Evolutionary conservation across 2,797 vertebrate genomes (phyloP), one percentile per base, ranked within the genome.

Genomic region (Capromys pilorides): DNA sequence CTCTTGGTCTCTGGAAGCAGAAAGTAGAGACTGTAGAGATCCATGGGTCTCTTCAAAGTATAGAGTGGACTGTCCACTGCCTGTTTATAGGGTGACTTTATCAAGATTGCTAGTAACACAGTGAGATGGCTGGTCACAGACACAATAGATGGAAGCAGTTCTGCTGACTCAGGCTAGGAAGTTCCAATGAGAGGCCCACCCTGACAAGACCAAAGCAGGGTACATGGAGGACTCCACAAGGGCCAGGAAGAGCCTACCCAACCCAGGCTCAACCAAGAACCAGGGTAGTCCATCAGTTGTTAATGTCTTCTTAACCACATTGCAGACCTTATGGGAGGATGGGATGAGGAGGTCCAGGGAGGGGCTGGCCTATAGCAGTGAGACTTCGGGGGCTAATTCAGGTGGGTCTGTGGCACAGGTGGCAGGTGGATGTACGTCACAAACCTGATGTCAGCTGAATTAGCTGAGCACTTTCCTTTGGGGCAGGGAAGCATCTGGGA

Each of bases 61-160:
- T 75, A 84, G 75, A 13, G 12, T 57, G 80, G 64, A 54, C 36
- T 41, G 10, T 75, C 39, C 18, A 64, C 3, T 39, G 79, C 78
- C 88, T 21, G 16, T 73, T 87, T 36, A 73, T 19, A 28, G 22
- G 26, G 59, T 22, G 88, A 73, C 19, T 66, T 86, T 59, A 83
- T 54, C 22, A 21, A 96, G 94, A 93, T 71, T 86, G 86, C n/a
- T 79, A 64, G 28, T 82, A 80, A 73, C 62, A 61, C 36, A 80
- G 81, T 45, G 57, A 85, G 86, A 64, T 71, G 41, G 83, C 3
- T 78, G 8, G 62, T 28, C 92, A 51, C 71, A 97, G 95, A 97
- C 81, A 97, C 83, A 92, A 96, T 90, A 54, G 96, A 97, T 57
- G 62, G 84, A 93, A 96, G 92, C 79, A 94, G 93, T 88, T 92